These are phyloP conservation scores for Molossus molossus DNA, from an alignment of 2,797 vertebrate species.

Conservation along the genomic window DNA sequence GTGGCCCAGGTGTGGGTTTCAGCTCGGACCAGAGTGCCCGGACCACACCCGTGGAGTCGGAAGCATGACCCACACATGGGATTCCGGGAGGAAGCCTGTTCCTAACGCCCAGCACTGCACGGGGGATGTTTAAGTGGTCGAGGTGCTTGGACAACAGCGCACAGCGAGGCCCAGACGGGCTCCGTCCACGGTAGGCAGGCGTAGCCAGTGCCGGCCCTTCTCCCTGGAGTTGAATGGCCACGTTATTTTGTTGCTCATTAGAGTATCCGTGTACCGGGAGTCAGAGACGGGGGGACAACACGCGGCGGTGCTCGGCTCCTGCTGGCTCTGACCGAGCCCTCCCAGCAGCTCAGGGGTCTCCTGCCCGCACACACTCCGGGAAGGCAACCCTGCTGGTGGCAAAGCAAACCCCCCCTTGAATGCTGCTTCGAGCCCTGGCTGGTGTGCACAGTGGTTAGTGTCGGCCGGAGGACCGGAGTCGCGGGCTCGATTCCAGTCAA, in stretches of 20 bases:
- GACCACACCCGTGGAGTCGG: rapidly evolving
- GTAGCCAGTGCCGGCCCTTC: not conserved
- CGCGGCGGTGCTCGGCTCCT: not conserved
- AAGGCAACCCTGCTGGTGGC: not conserved
- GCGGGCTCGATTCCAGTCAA: too few relatives aligned
- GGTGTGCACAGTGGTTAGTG: too few relatives aligned
- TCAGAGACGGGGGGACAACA: not conserved
- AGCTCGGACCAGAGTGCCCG: not conserved
- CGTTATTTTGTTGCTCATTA: not conserved
- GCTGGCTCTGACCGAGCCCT: too few relatives aligned
- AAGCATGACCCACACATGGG: not conserved
- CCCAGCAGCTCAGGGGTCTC: not conserved
- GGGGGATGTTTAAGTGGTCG: not conserved
- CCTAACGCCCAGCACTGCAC: not conserved
- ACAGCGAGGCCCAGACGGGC: not conserved
- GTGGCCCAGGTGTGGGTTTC: not conserved
- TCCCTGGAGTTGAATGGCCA: not conserved
- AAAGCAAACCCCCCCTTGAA: not conserved
- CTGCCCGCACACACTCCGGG: not conserved
- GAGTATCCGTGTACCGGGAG: too few relatives aligned
- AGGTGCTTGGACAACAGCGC: not conserved
- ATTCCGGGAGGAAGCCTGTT: not conserved
- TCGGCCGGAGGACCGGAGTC: too few relatives aligned
- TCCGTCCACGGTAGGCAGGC: conserved; percentile 32
- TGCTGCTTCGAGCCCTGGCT: not conserved